A percentile compares a stretch with the other conserved stretches of the same genome.
phyloP scores from a whole-genome alignment of 2,888 invertebrate species.

The Plagodis pulveraria region DNA sequence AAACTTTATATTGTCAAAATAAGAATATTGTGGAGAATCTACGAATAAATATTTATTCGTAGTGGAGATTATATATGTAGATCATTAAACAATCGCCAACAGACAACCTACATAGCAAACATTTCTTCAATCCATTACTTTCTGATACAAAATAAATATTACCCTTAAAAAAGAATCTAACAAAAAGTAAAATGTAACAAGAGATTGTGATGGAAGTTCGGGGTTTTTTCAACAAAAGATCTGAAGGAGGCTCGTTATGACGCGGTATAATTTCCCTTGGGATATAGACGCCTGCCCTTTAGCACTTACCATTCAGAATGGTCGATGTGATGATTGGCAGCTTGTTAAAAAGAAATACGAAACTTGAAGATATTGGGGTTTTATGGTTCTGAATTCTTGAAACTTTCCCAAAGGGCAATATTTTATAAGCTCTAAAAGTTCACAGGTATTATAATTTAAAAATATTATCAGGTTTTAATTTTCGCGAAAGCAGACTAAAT shows the following conservation, averaged over 20 bases:
- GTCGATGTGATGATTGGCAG: conserved; percentile 31
- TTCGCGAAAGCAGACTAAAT: too few species aligned
- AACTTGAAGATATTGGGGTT: neutral
- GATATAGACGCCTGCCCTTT: conserved; percentile 41
- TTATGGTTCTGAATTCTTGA: neutral
- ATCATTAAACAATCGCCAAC: too few species aligned
- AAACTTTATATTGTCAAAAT: too few species aligned
- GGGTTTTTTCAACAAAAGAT: conserved; percentile 47
- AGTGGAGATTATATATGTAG: too few species aligned
- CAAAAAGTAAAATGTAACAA: conserved; percentile 27
- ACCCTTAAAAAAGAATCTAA: conserved; percentile 13
- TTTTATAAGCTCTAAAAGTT: too few species aligned
- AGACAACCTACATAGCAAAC: neutral
- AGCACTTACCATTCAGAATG: conserved; percentile 28
- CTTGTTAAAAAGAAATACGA: conserved; percentile 31
- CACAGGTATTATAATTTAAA: too few species aligned
- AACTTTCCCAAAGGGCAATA: neutral
- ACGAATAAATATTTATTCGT: too few species aligned
- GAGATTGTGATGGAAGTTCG: conserved; percentile 35
- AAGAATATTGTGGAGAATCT: too few species aligned
- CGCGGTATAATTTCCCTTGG: conserved; percentile 57
- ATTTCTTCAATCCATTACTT: neutral
- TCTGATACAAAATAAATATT: conserved; percentile 8
- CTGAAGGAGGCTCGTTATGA: conserved; percentile 47
- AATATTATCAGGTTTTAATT: too few species aligned